These are phyloP conservation scores for Heterodera schachtii DNA, from an alignment of 1,140 invertebrate genomes.

Conservation along the genomic window DNA sequence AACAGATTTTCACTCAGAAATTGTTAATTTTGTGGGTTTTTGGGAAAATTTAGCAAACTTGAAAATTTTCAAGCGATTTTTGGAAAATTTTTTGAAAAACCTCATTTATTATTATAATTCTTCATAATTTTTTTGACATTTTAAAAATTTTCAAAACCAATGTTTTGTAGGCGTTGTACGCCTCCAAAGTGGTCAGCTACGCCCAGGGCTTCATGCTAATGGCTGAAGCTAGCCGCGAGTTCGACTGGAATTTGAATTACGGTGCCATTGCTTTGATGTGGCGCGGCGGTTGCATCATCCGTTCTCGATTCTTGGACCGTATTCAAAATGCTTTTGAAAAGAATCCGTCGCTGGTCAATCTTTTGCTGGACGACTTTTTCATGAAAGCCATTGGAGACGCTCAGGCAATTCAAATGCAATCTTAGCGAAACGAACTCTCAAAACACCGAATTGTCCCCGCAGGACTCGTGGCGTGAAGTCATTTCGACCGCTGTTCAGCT, in stretches of 20 bases:
- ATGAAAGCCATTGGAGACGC: constrained; percentile 76
- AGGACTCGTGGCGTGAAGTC: constrained; percentile 71
- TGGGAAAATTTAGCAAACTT: too few relatives aligned
- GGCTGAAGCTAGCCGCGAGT: constrained; percentile 84
- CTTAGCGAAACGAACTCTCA: neutral
- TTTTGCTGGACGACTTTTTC: constrained; percentile 95
- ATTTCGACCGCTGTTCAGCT: constrained; percentile 71
- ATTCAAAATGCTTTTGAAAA: constrained; percentile 94
- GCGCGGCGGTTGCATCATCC: constrained; percentile 98
- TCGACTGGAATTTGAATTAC: constrained; percentile 94
- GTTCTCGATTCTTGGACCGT: constrained; percentile 90
- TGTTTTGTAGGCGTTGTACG: constrained; percentile 81
- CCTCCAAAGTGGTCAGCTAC: constrained; percentile 97
- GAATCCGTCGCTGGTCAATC: constrained; percentile 83
- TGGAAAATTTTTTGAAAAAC: too few relatives aligned
- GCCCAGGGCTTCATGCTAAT: constrained; percentile 99
- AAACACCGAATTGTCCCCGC: constrained; percentile 14
- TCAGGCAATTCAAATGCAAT: constrained; percentile 13
- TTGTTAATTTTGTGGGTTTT: too few relatives aligned
- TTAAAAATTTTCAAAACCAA: constrained; percentile 15
- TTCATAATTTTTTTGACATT: too few relatives aligned
- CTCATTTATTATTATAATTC: too few relatives aligned
- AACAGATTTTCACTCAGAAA: too few relatives aligned
- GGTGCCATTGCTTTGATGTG: constrained; percentile 98
- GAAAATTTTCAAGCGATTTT: too few relatives aligned